Percentiles rank a stretch among this genome's conserved stretches.
Conservation (phyloP, 2,888 invertebrate genomes). For the Drosophila anomelani region DNA sequence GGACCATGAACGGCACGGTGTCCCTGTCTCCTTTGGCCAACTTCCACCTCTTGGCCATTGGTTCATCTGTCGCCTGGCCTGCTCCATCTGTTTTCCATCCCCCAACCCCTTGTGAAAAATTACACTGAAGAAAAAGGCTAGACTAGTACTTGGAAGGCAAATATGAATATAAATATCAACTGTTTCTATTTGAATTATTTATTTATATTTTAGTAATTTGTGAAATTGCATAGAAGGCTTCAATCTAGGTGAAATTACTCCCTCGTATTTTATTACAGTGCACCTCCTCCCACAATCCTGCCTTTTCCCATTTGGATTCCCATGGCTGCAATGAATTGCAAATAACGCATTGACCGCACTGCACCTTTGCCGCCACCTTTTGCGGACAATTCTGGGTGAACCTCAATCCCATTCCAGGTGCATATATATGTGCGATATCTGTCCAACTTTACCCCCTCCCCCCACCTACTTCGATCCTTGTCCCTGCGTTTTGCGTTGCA, state of each 20-base stretch:
- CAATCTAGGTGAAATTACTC: too few species aligned
- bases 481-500: slow-evolving; percentile 31
- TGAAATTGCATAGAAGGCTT: too few species aligned
- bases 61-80: slow-evolving; percentile 26
- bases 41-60: slow-evolving; percentile 1
- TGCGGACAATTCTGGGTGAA: slow-evolving; percentile 67
- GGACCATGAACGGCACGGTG: slow-evolving; percentile 25
- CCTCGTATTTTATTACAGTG: not conserved
- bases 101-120: not conserved
- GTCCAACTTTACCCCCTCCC: slow-evolving; percentile 44
- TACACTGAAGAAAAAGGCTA: not conserved
- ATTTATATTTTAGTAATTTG: too few species aligned
- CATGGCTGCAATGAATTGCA: slow-evolving; percentile 74
- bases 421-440: slow-evolving; percentile 60
- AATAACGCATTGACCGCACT: slow-evolving; percentile 78
- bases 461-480: not conserved
- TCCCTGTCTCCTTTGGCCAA: not conserved
- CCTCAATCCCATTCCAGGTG: slow-evolving; percentile 48
- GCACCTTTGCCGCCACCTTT: slow-evolving; percentile 79
- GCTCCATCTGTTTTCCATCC: slow-evolving; percentile 35
- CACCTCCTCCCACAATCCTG: slow-evolving; percentile 10
- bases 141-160: too few species aligned
- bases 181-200: too few species aligned
- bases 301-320: slow-evolving; percentile 45
- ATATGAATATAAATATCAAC: too few species aligned